Evolutionary conservation across 1,140 invertebrate species (phyloP), one percentile per base, ranked within the genome.

Genomic region (Cylas formicarius): DNA sequence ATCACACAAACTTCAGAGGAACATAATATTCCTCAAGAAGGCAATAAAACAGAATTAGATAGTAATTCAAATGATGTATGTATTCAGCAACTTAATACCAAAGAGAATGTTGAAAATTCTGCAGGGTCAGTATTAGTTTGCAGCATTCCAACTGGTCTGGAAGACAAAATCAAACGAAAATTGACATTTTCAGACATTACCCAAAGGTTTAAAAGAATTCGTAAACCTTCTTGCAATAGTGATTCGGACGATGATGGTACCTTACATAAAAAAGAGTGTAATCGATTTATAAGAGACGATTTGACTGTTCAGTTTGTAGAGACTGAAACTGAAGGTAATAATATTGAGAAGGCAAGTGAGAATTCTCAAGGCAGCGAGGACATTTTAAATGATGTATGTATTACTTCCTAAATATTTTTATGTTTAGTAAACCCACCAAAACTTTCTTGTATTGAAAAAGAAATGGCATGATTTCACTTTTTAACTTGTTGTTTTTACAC

Each of bases 291-390:
- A 11, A 24, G 40, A 10, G 45, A 49, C 21, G 41, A 50, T 50
- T 24, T 55, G 18, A 35, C 26, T 29, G 42, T 53, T n/a, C 38
- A 53, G 42, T 53, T 53, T 42, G 2, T 31, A 14, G 44, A 46
- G 13, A 3, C 34, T 4, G 35, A 43, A 24, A 32, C 38, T 8
- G 10, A 9, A 16, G 19, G 45, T 5, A 18, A 13, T 10, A 44
- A 41, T 29, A 11, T n/a, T 9, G 17, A 42, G 6, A 43, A 33
- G 26, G 5, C 14, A 16, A 14, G 31, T 4, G 3, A 17, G 9
- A 4, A 16, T 16, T 27, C 43, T 14, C 14, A 35, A 7, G 49
- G 44, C 8, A 50, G 35, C 41, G 37, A 53, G 5, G 31, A 52
- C 16, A 34, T 37, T 10, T 24, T 52, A 37, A 44, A 48, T 42